These are phyloP conservation scores for sheep (Ovis aries) DNA, from an alignment of 2,113 vertebrate genomes.

Conservation along the genomic window DNA sequence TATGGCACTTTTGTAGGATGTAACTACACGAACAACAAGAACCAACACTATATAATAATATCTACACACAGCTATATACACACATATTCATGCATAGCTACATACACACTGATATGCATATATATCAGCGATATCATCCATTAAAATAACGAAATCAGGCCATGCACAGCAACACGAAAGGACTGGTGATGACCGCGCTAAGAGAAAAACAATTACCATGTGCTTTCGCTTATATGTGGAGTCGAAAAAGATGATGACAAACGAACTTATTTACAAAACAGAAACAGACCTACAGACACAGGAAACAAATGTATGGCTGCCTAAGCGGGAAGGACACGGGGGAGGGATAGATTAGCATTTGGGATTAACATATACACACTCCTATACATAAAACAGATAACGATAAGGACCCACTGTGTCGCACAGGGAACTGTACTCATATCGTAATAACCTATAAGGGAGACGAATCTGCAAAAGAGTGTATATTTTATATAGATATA, in stretches of 20 bases:
- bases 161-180: not conserved
- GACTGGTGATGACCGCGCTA: not conserved
- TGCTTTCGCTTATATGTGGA: too few relatives aligned
- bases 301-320: not conserved
- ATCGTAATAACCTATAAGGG: not conserved
- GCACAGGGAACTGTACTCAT: not conserved
- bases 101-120: fast-evolving
- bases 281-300: not conserved
- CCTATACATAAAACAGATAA: not conserved
- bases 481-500: not conserved
- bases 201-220: not conserved
- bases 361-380: not conserved
- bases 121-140: not conserved
- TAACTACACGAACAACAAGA: fast-evolving
- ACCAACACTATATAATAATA: fast-evolving
- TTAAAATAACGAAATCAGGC: not conserved
- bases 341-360: not conserved
- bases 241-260: not conserved
- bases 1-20: fast-evolving
- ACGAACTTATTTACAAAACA: not conserved
- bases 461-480: not conserved
- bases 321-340: fast-evolving
- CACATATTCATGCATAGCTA: not conserved
- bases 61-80: fast-evolving
- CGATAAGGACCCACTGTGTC: not conserved